Base-by-base conservation (phyloP, 2,113 vertebrate genomes). In the Dermatemys mawii region DNA sequence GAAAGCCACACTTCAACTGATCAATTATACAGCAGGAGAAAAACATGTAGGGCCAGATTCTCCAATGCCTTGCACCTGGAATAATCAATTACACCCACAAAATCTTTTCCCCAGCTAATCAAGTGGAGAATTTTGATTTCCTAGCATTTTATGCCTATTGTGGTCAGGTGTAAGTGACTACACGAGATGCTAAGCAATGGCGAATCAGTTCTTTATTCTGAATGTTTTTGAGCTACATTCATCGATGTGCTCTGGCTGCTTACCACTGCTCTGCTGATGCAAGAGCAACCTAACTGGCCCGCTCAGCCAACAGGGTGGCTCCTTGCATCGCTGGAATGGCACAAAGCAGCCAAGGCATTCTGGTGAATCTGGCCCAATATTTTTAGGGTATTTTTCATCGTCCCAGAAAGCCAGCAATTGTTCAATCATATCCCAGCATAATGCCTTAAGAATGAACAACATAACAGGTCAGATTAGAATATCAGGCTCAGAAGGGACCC, bases 11-110 rank as follows among this genome's bases (percentile, higher is more conserved):
- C 29, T 19, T 4, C 38, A 54, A 79, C 14, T 55, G 54, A 86
- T 50, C 35, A 5, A 41, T 90, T 83, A 75, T 81, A 73, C 38
- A 93, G 48, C 57, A 83, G 21, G 54, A 35, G 21, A 44, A 35
- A 93, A 90, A 73, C 53, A 63, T 44, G 60, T 70, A 24, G 89
- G 91, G 92, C 89, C 90, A 94, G 92, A 92, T 85, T 46, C 73
- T 27, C 73, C 24, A 76, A 11, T 76, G 73, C 41, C 41, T 76
- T 76, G 41, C 6, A 76, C 26, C 11, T 46, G 29, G 11, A 44
- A 44, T 46, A 76, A 46, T 76, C 13, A 29, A 46, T 46, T 76
- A 76, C 41, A 76, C 41, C 24, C 41, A 46, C 13, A 26, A 46
- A 70, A 44, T 24, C 38, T n/a, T n/a, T 5, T 19, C 16, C 63